These are phyloP conservation scores for Carpatolechia fugitivella DNA, from an alignment of 2,888 invertebrate species.

Conservation along the genomic window DNA sequence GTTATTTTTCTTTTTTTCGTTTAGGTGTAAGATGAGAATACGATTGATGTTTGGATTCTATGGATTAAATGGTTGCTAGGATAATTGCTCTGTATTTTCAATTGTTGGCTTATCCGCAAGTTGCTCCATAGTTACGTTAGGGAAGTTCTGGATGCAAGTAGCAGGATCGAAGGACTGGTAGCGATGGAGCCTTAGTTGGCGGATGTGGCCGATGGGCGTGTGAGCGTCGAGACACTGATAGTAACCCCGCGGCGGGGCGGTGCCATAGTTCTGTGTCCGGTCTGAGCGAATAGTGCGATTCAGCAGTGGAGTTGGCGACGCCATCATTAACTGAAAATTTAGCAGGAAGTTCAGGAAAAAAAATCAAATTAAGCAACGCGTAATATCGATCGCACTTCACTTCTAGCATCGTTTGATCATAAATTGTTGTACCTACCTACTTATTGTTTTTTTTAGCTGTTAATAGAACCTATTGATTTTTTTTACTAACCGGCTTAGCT, in stretches of 20 bases:
- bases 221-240: conserved; percentile 71
- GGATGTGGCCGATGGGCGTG: conserved; percentile 68
- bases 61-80: conserved; percentile 24
- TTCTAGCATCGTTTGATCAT: too few relatives aligned
- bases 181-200: conserved; percentile 56
- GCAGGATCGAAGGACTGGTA: conserved; percentile 65
- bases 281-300: conserved; percentile 70
- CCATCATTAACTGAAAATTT: conserved; percentile 56
- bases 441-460: too few relatives aligned
- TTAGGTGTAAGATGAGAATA: neutral
- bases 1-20: conserved; percentile 24
- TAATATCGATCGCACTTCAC: too few relatives aligned
- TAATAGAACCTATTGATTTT: too few relatives aligned
- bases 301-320: conserved; percentile 57
- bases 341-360: neutral
- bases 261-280: conserved; percentile 65
- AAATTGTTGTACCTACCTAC: too few relatives aligned
- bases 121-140: conserved; percentile 18
- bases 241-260: conserved; percentile 65
- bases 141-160: conserved; percentile 59
- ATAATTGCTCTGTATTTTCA: conserved; percentile 31
- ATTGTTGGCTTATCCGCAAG: conserved; percentile 26
- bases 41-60: conserved; percentile 20
- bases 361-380: too few relatives aligned
- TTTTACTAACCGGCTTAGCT: conserved; percentile 59